Base-by-base conservation (phyloP, 2,888 invertebrate genomes). In the Sylvicola fuscatus region DNA sequence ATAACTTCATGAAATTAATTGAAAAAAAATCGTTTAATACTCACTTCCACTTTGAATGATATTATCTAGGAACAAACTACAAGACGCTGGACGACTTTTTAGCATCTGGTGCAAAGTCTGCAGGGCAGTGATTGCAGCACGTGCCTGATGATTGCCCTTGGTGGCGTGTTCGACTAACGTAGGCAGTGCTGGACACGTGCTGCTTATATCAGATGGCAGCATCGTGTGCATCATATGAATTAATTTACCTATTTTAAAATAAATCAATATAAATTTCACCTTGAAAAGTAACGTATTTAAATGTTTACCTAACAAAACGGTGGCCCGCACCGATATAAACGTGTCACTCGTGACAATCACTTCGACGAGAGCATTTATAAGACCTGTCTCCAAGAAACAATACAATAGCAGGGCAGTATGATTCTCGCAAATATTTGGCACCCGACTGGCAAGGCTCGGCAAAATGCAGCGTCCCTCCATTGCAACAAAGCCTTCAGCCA, bases 401-500 rank as follows among this genome's bases (percentile, higher is more conserved):
- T 87, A 83, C 36, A 95, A 69, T 46, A 95, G 60, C 34, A 93
- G 63, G 5, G 92, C 78, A 50, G 83, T 68, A 63, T 93, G 93
- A 54, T 89, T 82, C 56, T 92, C 87, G 40, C 80, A 76, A 43
- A 92, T 72, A 59, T 90, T 92, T 11, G 90, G 82, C 40, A 90
- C 82, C 41, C 69, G 76, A 44, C 76, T 76, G 35, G 84, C 77
- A 41, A 89, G 65, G 53, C 86, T 82, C 41, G 92, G 89, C 54
- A 95, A 60, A 46, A 92, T 73, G 37, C 71, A 70, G 39, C 72
- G 71, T 33, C 89, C 92, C 62, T 95, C 95, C 38, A 83, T 80
- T 11, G 83, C 87, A n/a, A 95, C 81, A 54, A 95, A 95, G 27
- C 90, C 93, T 54, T 92, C 90, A 46, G 76, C 77, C 16, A 95